Base-by-base conservation (phyloP, 1,140 invertebrate species). In the Drosophila sp. region DNA sequence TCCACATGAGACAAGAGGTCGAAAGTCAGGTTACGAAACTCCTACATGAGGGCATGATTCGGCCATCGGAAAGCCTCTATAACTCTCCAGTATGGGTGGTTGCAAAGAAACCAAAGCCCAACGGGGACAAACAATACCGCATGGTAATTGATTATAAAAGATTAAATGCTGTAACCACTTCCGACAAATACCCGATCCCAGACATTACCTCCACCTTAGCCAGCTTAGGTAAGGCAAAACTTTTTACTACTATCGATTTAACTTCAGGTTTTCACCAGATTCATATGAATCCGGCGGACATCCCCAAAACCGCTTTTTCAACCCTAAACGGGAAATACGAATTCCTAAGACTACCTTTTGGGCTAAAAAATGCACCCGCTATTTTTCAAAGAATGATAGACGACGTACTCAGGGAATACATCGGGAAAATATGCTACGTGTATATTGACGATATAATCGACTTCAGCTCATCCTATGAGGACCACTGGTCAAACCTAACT, bases 211-310 rank as follows among this genome's bases (percentile, higher is more conserved):
- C 38, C n/a, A n/a, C 38, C 10, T n/a, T 41, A n/a, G 38, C 38
- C n/a, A 41, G 38, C 3, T n/a, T 41, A 41, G 33, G 33, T 8
- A 35, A 8, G 33, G 33, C 33, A 8, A 35, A 35, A 35, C 7
- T 35, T 35, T 35, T 35, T 35, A 44, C 41, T 23, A 44, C 41
- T 2, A n/a, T 44, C 17, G 41, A 44, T 44, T 5, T 44, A 7
- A 44, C 41, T n/a, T 44, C 41, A 5, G 41, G 41, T 17, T 44
- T 60, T 25, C 23, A 60, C 8, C 35, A 60, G 10, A 60, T 60
- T 29, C 8, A 29, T 30, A 61, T 61, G 60, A 40, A 27, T 4
- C 25, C 40, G 7, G 11, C 23, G 4, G 40, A 61, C 25, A 61
- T 61, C 2, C 10, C 60, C 8, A 44, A 44, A 41, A 61, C 40